Evolutionary conservation across 2,113 vertebrate species (phyloP), one percentile per base, ranked within the genome.

Genomic region (Acrocephalus arundinaceus): DNA sequence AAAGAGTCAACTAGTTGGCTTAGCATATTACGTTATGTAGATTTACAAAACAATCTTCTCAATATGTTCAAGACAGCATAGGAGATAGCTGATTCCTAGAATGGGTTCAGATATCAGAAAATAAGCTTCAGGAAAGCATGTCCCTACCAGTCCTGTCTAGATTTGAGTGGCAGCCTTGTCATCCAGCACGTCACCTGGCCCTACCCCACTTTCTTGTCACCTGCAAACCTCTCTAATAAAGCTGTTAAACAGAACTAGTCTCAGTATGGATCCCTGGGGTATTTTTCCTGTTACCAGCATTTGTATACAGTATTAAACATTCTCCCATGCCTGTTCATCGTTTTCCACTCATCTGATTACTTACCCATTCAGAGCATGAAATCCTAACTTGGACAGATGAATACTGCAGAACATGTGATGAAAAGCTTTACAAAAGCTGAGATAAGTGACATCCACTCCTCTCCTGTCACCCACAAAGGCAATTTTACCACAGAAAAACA

Each of bases 311-410:
- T 30, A 35, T 24, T 73, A 58, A 62, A 51, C 10, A 43, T 1
- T 12, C 58, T 62, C 24, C 15, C 31, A 33, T 1, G 0, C 7
- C 25, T 1, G 0, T 33, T 49, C 37, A 74, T 25, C 21, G 14
- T 55, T 62, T 71, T 25, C 30, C 19, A 37, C 7, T 48, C 25
- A 43, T 16, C 23, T 61, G 17, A 35, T 45, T 65, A 43, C 4
- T 15, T 24, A 39, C 14, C 10, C 15, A 43, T 25, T 52, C 24
- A 66, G 22, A 90, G 25, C n/a, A 80, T 16, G 2, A 80, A 86
- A 43, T n/a, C 46, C 10, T 65, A 68, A 39, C 45, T 46, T 9
- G 5, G 15, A n/a, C 19, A 45, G 4, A 62, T 0, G 1, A 80
- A 73, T 19, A 33, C 11, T 15, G 14, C 14, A 43, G 21, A 14